Evolutionary conservation across 2,888 invertebrate species (phyloP), one percentile per base, ranked within the genome.

Genomic region (Phengaris alcon): DNA sequence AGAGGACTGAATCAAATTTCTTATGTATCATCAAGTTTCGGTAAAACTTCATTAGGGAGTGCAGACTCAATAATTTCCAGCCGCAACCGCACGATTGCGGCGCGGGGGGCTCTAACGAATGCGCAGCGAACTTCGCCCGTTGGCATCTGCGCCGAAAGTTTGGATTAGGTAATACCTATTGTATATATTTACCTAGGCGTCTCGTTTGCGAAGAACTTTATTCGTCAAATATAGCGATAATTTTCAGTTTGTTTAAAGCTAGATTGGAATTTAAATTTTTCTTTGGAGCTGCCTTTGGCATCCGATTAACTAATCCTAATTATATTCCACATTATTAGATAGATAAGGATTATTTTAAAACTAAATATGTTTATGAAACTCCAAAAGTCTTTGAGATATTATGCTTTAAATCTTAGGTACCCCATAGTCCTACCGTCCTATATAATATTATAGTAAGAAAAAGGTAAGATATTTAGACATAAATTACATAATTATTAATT

Each of bases 11-110:
- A 70, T 52, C 51, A 70, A 22, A 72, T 72, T 22, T 72, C 72
- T 72, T 72, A 72, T 72, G 51, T 72, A 72, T 51, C 72, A 54
- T 54, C 35, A 52, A 54, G 72, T 72, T 72, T 72, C 52, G 72
- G 72, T 72, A 73, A 76, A 76, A 76, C 75, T 76, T 78, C 75
- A 76, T 77, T 78, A 78, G 73, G 75, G 74, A 75, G 46, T 77
- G 76, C 76, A 76, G 77, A 75, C 77, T 78, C 77, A 75, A 78
- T 78, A 77, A 77, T 68, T 55, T 75, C 72, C 35, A 70, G 35
- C 74, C 52, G 0, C 64, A 72, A 74, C 76, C 75, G 75, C 77
- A 76, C 77, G 52, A 70, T 68, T 73, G 75, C 68, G 57, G 68
- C 59, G 75, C 68, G 57, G 68, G 46, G 46, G 55, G 68, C 69